Base-by-base conservation (phyloP, 2,113 vertebrate species). In the Lampris incognitus region DNA sequence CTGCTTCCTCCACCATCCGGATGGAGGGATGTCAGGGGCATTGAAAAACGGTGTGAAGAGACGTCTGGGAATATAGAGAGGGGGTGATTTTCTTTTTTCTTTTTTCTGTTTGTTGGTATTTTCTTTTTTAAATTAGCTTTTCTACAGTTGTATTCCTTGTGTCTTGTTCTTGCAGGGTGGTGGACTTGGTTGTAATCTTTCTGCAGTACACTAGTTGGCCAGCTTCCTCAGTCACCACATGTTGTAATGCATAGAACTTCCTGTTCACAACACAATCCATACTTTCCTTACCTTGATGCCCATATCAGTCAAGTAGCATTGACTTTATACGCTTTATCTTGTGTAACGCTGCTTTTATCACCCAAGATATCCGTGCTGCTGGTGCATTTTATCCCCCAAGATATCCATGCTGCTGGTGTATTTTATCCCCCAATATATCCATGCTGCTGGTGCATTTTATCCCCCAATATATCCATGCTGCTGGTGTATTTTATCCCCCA, bases 261-360 rank as follows among this genome's bases (percentile, higher is more conserved):
- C 0, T 66, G 62, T 39, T 61, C 42, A 5, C 10, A 9, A 76
- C 13, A 37, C 8, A 59, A 65, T 44, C 38, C 44, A 40, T 51
- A 39, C 36, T 62, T 38, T 59, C 69, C 4, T 54, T 54, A 41
- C 75, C 85, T 77, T 63, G 60, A 58, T 76, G 74, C 72, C 67
- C 66, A 80, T 74, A 46, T 46, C 44, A 24, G 24, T 24, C 52
- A 62, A 74, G 24, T 48, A 54, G 42, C 62, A 86, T 76, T 78
- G 85, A 79, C 85, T 84, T 82, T 65, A 36, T 77, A 72, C 82
- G 42, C 51, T 42, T 65, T 83, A 76, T 85, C 76, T 75, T 73
- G 73, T 40, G 58, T 73, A 63, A 72, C 75, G 38, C 74, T 69
- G 49, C 72, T 80, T 83, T 56, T 65, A 62, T 82, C 66, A 67